Evolutionary conservation across 2,113 vertebrate species (phyloP).

Genomic region (Eudorcas thomsonii): DNA sequence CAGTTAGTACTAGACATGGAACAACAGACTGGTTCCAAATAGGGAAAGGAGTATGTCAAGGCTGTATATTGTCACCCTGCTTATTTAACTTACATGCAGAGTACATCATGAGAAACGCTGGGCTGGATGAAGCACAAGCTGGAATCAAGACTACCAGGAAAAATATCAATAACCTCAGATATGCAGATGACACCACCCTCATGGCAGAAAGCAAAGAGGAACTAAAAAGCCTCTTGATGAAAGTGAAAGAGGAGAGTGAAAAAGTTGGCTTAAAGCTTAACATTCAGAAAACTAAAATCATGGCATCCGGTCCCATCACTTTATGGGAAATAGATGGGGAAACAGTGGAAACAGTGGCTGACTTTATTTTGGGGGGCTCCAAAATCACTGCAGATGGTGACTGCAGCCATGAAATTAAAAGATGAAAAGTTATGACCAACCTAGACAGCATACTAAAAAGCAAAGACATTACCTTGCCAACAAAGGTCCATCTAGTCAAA

Average conservation of each 20-base stretch:
- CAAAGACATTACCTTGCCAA: neutral
- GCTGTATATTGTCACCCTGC: neutral
- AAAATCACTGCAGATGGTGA: neutral
- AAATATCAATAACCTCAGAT: neutral
- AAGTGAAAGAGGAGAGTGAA: neutral
- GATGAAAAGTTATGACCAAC: neutral
- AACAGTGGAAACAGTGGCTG: neutral
- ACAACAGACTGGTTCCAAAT: neutral
- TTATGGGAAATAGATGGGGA: neutral
- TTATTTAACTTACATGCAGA: neutral
- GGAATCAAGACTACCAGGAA: rapidly evolving
- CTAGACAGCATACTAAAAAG: neutral
- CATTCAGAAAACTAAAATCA: neutral
- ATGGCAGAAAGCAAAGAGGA: neutral
- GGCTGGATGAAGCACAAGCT: rapidly evolving
- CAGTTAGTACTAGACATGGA: neutral
- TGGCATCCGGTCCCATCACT: neutral
- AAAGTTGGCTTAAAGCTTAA: neutral
- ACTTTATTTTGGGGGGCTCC: neutral
- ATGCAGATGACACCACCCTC: neutral
- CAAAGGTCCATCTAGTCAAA: neutral
- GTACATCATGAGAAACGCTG: neutral
- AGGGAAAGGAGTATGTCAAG: neutral
- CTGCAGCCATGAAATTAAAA: neutral
- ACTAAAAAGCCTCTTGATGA: neutral